These are phyloP conservation scores for Streblospio benedicti DNA, from an alignment of 1,140 invertebrate genomes.

Conservation along the genomic window DNA sequence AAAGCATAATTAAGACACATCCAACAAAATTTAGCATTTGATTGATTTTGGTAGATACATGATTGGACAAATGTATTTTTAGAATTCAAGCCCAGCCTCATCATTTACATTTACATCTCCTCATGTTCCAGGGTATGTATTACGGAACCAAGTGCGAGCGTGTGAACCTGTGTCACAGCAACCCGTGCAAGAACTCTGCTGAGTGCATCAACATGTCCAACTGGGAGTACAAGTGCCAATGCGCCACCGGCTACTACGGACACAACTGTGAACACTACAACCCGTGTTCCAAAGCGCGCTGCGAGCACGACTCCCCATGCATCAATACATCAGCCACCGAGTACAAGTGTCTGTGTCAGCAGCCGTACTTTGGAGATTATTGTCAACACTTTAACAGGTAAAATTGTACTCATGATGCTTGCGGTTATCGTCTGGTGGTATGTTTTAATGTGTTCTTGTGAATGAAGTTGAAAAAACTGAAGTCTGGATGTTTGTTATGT, in stretches of 20 bases:
- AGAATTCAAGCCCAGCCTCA: no score
- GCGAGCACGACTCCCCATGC: neutral
- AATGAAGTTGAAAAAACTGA: no score
- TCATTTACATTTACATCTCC: no score
- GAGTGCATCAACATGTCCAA: slow-evolving; percentile 9
- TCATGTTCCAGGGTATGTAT: slow-evolving; percentile 8
- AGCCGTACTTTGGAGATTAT: slow-evolving; percentile 33
- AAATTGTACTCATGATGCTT: neutral
- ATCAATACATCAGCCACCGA: slow-evolving; percentile 16
- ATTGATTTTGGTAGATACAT: no score
- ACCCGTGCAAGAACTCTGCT: slow-evolving; percentile 5
- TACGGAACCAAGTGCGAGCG: slow-evolving; percentile 25
- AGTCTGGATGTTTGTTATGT: no score
- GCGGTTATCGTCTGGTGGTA: no score
- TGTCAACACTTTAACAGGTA: slow-evolving; percentile 41
- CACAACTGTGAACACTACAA: slow-evolving; percentile 54
- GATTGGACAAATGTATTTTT: no score
- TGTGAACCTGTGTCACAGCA: slow-evolving; percentile 27
- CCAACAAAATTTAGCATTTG: no score
- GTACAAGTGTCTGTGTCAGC: slow-evolving; percentile 37
- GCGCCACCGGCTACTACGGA: slow-evolving; percentile 16
- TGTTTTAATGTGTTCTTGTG: no score
- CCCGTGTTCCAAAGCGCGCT: slow-evolving; percentile 17
- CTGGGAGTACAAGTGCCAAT: slow-evolving; percentile 7
- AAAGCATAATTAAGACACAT: no score